A percentile compares a stretch with the other conserved stretches of the same genome.
Conservation (phyloP, 64 coral and sea anemone species). For the Pocillopora damicornis region DNA sequence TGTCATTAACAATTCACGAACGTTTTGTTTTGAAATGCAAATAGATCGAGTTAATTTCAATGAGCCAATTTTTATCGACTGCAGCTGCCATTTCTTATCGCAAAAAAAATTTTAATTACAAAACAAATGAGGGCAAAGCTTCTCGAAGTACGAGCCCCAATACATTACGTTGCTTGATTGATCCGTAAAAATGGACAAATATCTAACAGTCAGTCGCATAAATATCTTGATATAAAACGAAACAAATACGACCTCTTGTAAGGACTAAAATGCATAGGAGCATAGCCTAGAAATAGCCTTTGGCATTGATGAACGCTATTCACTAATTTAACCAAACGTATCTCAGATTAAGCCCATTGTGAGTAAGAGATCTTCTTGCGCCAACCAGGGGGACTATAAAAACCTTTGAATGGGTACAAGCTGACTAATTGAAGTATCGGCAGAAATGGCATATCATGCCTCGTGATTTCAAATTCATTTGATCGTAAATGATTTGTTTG, state of each 20-base stretch:
- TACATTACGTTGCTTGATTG: background rate
- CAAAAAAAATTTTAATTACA: background rate
- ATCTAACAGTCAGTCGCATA: too few relatives aligned
- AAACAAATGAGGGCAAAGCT: background rate
- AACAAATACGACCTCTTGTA: too few relatives aligned
- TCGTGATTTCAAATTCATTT: background rate
- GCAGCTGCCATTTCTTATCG: slow-evolving; percentile 6
- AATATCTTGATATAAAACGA: too few relatives aligned
- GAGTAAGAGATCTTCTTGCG: background rate
- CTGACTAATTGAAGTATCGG: background rate
- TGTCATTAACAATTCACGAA: slow-evolving; percentile 33
- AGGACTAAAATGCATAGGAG: too few relatives aligned
- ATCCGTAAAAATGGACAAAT: background rate
- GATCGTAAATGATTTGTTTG: background rate
- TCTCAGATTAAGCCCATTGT: background rate
- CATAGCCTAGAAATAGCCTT: background rate
- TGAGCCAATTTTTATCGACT: slow-evolving; percentile 1
- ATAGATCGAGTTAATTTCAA: slow-evolving; percentile 32
- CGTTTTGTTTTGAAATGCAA: slow-evolving; percentile 47
- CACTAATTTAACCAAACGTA: background rate
- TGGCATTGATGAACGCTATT: background rate
- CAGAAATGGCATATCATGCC: background rate
- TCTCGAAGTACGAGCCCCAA: background rate
- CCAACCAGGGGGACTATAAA: background rate
- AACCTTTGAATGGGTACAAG: background rate